Evolutionary conservation across 1,140 invertebrate species (phyloP), one percentile per base, ranked within the genome.

Genomic region (Macrotrachela quadricornifera): DNA sequence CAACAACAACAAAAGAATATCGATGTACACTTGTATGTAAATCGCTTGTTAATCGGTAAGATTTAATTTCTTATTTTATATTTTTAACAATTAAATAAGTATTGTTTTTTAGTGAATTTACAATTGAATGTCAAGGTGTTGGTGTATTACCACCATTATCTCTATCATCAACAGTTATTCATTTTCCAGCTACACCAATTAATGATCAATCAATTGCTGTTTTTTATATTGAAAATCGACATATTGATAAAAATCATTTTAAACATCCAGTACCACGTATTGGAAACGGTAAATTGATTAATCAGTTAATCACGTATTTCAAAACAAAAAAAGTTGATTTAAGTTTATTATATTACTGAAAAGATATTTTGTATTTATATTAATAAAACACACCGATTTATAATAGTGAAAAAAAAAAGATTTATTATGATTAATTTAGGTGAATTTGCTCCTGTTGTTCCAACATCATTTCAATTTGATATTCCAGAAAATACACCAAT

Each of bases 381-480:
- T 50, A n/a, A n/a, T 50, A 12, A 50, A n/a, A 14, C 6, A 15
- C 12, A 13, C 30, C 30, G 49, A 15, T 10, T 30, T n/a, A 15
- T 41, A 38, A n/a, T 15, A 12, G 13, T 15, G n/a, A 13, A 10
- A 10, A 10, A 21, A 15, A 13, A 15, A 9, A 6, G 13, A 6
- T 15, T 40, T 50, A 13, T 4, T 44, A 37, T 56, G 17, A 51
- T 14, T 51, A n/a, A 57, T 58, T 11, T 38, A 68, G 66, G 66
- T 37, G 61, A 64, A 14, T 67, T 69, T 54, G 66, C 62, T 12
- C 63, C 66, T 21, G 65, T 71, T 16, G 65, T 64, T 15, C 67
- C 67, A 10, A 69, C 66, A 50, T 67, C 65, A n/a, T 71, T 67
- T 62, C 65, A 71, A 57, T 71, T 71, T 59, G 59, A 63, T 12